Evolutionary conservation across 2,888 invertebrate genomes (phyloP).

Genomic region (Electrophaes corylata): DNA sequence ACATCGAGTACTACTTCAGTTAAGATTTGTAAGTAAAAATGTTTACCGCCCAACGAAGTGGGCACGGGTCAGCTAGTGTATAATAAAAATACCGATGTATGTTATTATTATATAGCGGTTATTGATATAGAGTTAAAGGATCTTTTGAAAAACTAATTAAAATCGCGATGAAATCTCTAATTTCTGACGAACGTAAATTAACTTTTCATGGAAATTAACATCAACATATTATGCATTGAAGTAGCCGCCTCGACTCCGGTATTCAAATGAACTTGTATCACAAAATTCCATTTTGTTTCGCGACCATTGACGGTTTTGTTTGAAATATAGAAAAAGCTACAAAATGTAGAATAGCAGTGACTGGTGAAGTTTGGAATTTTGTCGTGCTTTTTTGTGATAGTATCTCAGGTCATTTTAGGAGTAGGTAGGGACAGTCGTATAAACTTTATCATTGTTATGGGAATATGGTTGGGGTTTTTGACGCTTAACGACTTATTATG

Average conservation of each 20-base stretch:
- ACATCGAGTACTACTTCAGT: too few species aligned
- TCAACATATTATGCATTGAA: slow-evolving; percentile 2
- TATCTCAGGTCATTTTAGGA: slow-evolving; percentile 28
- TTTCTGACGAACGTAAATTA: slow-evolving; percentile 7
- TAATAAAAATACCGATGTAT: too few species aligned
- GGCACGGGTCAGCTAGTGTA: too few species aligned
- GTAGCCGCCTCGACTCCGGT: slow-evolving; percentile 2
- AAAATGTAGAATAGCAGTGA: not conserved
- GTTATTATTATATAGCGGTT: too few species aligned
- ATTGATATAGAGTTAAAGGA: too few species aligned
- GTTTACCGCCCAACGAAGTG: too few species aligned
- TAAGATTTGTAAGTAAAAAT: too few species aligned
- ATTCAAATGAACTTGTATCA: not conserved
- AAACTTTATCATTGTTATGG: slow-evolving; percentile 41
- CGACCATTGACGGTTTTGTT: slow-evolving; percentile 5
- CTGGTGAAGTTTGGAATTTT: not conserved
- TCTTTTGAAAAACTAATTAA: too few species aligned
- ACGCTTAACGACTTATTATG: slow-evolving; percentile 36
- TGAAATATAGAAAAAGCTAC: not conserved
- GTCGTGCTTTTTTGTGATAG: slow-evolving; percentile 24
- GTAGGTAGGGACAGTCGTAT: slow-evolving; percentile 28
- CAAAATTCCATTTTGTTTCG: not conserved
- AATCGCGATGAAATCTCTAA: slow-evolving; percentile 8
- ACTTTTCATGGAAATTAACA: slow-evolving; percentile 17
- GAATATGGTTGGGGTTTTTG: slow-evolving; percentile 37